phyloP scores from a whole-genome alignment of 2,113 vertebrate species.

The Saccopteryx bilineata region DNA sequence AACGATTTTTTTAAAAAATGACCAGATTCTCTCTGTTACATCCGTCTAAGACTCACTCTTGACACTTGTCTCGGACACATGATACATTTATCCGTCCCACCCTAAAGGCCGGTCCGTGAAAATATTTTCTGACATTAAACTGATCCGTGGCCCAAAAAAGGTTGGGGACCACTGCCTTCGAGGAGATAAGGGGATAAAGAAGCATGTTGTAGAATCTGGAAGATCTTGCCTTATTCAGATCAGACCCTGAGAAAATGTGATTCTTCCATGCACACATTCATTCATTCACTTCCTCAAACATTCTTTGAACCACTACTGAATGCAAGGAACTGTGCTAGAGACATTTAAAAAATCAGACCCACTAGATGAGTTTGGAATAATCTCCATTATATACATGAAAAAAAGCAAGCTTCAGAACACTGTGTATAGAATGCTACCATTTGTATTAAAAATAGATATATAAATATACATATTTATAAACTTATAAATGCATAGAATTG shows the following conservation, averaged over 20 bases:
- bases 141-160: too few relatives aligned
- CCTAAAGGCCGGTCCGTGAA: too few relatives aligned
- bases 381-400: not conserved
- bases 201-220: not conserved
- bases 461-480: conserved; percentile 84
- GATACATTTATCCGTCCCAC: too few relatives aligned
- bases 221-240: not conserved
- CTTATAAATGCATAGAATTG: conserved; percentile 80
- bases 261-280: not conserved
- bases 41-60: too few relatives aligned
- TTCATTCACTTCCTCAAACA: not conserved
- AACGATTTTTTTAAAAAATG: too few relatives aligned
- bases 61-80: too few relatives aligned
- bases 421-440: conserved; percentile 76
- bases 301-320: not conserved
- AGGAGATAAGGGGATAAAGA: not conserved
- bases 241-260: not conserved
- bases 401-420: conserved; percentile 78
- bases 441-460: conserved; percentile 85
- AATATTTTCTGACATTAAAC: too few relatives aligned
- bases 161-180: not conserved
- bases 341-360: not conserved
- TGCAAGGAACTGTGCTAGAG: not conserved
- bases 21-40: too few relatives aligned
- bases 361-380: not conserved